Evolutionary conservation across 1,140 invertebrate species (phyloP).

Genomic region (Megalopta genalis): DNA sequence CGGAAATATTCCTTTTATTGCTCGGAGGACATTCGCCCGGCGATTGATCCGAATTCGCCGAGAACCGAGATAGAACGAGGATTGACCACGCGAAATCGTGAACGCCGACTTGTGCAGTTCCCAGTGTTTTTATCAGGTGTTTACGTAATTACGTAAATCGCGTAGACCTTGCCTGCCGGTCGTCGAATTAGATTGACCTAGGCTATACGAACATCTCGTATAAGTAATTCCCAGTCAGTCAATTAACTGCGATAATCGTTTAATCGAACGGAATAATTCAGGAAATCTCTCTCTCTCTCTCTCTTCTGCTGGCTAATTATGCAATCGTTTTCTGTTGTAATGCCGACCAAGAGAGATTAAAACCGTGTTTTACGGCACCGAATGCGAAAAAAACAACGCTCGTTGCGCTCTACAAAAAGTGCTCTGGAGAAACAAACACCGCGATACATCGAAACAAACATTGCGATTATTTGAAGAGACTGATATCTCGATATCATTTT

Average conservation of each 20-base stretch:
- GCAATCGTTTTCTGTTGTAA: background rate
- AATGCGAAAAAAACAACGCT: background rate
- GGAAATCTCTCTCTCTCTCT: conserved; percentile 1
- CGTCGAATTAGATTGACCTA: conserved; percentile 61
- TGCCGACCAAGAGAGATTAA: background rate
- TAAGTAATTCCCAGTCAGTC: conserved; percentile 26
- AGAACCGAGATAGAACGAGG: too few species aligned
- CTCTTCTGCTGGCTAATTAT: background rate
- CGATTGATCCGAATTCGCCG: background rate
- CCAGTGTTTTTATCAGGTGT: conserved; percentile 31
- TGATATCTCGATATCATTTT: background rate
- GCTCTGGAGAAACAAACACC: background rate
- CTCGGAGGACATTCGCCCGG: background rate
- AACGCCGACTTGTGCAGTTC: background rate
- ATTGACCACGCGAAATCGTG: background rate
- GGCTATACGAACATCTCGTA: conserved; percentile 31
- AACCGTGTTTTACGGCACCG: background rate
- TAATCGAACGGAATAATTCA: conserved; percentile 27
- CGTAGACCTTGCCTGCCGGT: conserved; percentile 38
- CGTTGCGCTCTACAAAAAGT: background rate
- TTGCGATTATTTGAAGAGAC: background rate
- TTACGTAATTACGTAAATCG: conserved; percentile 55
- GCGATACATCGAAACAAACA: background rate
- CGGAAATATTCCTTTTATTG: conserved; percentile 13
- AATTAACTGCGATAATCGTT: conserved; percentile 47